A percentile compares a stretch with the other conserved stretches of the same genome.
Conservation (phyloP, 2,888 invertebrate genomes). For the Habrosyne pyritoides region DNA sequence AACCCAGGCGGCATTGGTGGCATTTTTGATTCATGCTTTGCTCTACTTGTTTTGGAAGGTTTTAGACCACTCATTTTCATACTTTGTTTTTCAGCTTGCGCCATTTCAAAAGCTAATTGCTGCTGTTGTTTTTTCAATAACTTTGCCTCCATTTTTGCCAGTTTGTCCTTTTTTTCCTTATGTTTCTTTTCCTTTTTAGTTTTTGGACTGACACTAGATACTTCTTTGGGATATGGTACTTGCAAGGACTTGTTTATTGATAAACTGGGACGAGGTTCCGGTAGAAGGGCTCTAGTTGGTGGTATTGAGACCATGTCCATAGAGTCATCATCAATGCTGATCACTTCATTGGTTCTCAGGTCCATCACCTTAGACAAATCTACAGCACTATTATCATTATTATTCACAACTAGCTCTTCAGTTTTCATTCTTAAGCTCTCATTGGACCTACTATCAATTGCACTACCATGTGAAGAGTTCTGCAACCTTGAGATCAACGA, state of each 20-base stretch:
- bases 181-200: conserved; percentile 84
- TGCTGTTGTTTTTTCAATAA: conserved; percentile 75
- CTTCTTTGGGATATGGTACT: conserved; percentile 76
- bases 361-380: conserved; percentile 78
- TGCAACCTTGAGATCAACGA: conserved; percentile 75
- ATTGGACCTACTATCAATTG: conserved; percentile 51
- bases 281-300: conserved; percentile 41
- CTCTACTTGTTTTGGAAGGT: conserved; percentile 65
- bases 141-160: conserved; percentile 75
- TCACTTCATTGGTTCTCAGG: conserved; percentile 78
- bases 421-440: conserved; percentile 62
- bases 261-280: conserved; percentile 62
- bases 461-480: conserved; percentile 58
- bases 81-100: conserved; percentile 66
- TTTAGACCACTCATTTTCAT: conserved; percentile 62
- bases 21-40: conserved; percentile 71
- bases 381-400: conserved; percentile 78
- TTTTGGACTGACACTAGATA: conserved; percentile 82
- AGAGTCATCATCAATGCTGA: conserved; percentile 77
- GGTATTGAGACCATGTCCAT: conserved; percentile 60
- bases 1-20: conserved; percentile 73
- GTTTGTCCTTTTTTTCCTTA: conserved; percentile 79
- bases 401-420: conserved; percentile 74
- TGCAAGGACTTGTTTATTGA: conserved; percentile 76
- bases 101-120: conserved; percentile 72